A percentile compares a stretch with the other conserved stretches of the same genome.
phyloP scores from a whole-genome alignment of 2,888 invertebrate genomes.

The Laothoe populi region DNA sequence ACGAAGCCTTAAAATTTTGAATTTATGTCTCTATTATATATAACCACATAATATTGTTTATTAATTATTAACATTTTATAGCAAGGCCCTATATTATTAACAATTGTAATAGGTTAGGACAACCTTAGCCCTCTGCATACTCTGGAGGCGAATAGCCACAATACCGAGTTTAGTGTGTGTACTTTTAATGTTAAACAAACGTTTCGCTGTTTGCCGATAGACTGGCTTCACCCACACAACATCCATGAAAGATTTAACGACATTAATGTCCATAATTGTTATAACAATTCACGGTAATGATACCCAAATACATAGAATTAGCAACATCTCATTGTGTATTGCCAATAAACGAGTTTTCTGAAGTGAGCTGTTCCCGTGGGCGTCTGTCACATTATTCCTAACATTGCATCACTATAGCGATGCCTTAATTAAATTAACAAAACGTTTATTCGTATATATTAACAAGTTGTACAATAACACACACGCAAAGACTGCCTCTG shows the following conservation, averaged over 20 bases:
- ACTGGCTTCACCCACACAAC: constrained; percentile 11
- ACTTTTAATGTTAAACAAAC: constrained; percentile 4
- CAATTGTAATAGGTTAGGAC: not conserved
- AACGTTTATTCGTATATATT: constrained; percentile 52
- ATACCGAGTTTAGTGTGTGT: constrained; percentile 3
- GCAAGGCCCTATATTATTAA: not conserved
- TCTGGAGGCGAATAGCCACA: not conserved
- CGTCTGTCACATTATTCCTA: constrained; percentile 2
- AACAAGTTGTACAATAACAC: constrained; percentile 50
- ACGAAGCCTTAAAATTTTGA: too few species aligned
- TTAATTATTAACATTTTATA: not conserved
- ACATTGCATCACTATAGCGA: constrained; percentile 46
- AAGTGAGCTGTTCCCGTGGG: constrained; percentile 2
- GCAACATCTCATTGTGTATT: constrained; percentile 10
- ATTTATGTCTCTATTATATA: too few species aligned
- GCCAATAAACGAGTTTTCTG: constrained; percentile 10
- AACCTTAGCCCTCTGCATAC: not conserved
- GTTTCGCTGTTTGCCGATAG: not conserved
- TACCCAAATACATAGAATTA: constrained; percentile 18
- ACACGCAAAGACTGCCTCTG: too few species aligned
- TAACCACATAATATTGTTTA: too few species aligned
- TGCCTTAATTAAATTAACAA: constrained; percentile 53
- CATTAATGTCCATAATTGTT: constrained; percentile 11
- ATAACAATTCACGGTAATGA: constrained; percentile 8
- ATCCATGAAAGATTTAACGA: constrained; percentile 10